Evolutionary conservation across 2,888 invertebrate genomes (phyloP), one percentile per base, ranked within the genome.

Genomic region (Ichneumoninae sp.): DNA sequence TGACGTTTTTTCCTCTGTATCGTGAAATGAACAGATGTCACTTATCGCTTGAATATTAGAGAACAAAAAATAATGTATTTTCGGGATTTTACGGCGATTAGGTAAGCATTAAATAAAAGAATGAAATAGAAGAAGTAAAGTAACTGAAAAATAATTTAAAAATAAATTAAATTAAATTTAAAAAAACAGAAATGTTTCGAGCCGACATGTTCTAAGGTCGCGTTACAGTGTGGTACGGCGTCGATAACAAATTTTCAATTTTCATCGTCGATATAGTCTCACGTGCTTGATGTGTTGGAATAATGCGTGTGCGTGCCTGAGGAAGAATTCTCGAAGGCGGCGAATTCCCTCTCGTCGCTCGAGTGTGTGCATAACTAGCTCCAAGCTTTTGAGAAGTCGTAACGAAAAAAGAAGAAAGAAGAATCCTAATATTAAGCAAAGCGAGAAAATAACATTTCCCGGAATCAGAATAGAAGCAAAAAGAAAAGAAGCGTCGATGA

Each of bases 41-140:
- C 52, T 33, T 70, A 57, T 54, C 19, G 62, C 68, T 80, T 74
- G n/a, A 54, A 65, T 72, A 47, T 47, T 78, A 40, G 52, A 76
- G 26, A 19, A 40, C 69, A 52, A 57, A 54, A 52, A 70, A 75
- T 75, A 84, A 68, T 81, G 80, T 84, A 81, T 84, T 84, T 84
- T 81, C 81, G 65, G 80, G 54, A 78, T 84, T 65, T 70, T 65
- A 74, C 77, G 74, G 52, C 52, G 69, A 50, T 69, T 72, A 68
- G 76, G 70, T 78, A 68, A 81, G 65, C 62, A 77, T 80, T 65
- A 36, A 36, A 62, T 77, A 44, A 52, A 62, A 71, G 30, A 33
- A 13, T 60, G n/a, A 54, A 16, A 16, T 30, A 62, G 62, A 33
- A 71, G 22, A 52, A 68, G 22, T 33, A 69, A 80, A 65, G 44